Conservation (phyloP, 2,888 invertebrate genomes). For the Apodemia duryi region DNA sequence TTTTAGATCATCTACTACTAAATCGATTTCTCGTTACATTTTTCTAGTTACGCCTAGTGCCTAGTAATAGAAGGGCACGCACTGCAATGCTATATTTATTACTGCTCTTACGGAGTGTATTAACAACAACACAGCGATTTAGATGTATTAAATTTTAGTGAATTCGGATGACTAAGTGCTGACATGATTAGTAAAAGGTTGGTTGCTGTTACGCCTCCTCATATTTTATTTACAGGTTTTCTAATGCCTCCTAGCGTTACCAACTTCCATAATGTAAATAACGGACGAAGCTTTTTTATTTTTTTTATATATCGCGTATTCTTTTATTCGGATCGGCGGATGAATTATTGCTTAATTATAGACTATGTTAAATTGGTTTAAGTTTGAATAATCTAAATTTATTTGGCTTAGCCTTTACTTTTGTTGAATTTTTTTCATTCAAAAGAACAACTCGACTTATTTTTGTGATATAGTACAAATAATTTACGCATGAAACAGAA, state of each 20-base stretch:
- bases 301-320: constrained; percentile 51
- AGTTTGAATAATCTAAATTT: constrained; percentile 45
- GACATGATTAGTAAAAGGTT: neutral
- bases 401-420: constrained; percentile 51
- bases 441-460: constrained; percentile 30
- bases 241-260: constrained; percentile 47
- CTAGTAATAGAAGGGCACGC: neutral
- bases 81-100: constrained; percentile 4
- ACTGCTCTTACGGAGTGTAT: neutral
- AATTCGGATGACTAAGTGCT: neutral
- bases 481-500: constrained; percentile 37
- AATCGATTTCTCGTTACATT: neutral
- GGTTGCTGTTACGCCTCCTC: neutral
- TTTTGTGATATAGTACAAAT: constrained; percentile 76
- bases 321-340: constrained; percentile 48
- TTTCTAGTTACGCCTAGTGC: constrained; percentile 10
- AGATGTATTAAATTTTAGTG: constrained; percentile 31
- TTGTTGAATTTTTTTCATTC: constrained; percentile 28
- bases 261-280: constrained; percentile 58
- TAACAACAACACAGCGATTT: neutral
- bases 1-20: neutral
- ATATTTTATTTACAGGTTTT: constrained; percentile 21
- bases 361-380: constrained; percentile 52
- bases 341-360: constrained; percentile 46
- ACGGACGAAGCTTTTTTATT: constrained; percentile 50